Conservation (phyloP, 2,797 vertebrate genomes). For the Aythya fuligula region DNA sequence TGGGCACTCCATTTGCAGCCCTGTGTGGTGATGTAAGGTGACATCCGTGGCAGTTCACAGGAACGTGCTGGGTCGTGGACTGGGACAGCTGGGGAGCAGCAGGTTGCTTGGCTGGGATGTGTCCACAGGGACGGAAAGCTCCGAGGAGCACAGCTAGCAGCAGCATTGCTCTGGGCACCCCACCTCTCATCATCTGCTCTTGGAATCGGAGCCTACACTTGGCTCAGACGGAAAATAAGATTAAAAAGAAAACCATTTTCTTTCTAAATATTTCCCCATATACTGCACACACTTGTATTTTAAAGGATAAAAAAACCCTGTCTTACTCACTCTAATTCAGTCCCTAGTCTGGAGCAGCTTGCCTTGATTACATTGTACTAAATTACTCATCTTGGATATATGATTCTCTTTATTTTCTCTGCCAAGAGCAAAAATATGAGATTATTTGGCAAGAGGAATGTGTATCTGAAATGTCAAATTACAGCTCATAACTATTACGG, state of each 20-base stretch:
- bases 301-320: not conserved
- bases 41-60: not conserved
- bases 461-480: constrained; percentile 60
- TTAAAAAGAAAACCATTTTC: not conserved
- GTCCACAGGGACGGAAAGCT: not conserved
- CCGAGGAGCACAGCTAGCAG: not conserved
- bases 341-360: not conserved
- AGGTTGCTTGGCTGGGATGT: not conserved
- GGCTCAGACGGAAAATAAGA: not conserved
- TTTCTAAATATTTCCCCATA: not conserved
- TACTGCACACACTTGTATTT: not conserved
- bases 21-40: not conserved
- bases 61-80: not conserved
- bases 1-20: not conserved
- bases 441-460: constrained; percentile 46
- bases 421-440: constrained; percentile 52
- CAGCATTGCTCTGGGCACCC: not conserved
- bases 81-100: not conserved
- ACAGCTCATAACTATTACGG: constrained; percentile 22
- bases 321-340: not conserved
- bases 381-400: constrained; percentile 49
- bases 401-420: constrained; percentile 31
- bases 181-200: not conserved
- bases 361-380: constrained; percentile 44
- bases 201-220: not conserved